These are phyloP conservation scores for Hirtodrosophila confusa DNA, from an alignment of 2,888 invertebrate genomes.

Conservation along the genomic window DNA sequence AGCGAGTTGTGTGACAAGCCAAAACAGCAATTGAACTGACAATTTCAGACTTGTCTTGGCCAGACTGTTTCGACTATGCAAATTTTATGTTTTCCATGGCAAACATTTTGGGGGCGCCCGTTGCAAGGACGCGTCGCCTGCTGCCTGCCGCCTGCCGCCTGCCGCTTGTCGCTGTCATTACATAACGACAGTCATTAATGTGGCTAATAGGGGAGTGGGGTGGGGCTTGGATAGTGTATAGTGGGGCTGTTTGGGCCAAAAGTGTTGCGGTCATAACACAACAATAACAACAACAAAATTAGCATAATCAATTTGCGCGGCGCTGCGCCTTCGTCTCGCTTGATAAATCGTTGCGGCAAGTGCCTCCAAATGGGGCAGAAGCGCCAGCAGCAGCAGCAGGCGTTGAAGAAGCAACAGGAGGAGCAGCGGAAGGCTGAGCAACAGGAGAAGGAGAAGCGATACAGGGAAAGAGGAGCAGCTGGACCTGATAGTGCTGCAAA, in stretches of 20 bases:
- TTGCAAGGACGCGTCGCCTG: slow-evolving; percentile 34
- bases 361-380: slow-evolving; percentile 39
- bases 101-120: slow-evolving; percentile 28
- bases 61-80: slow-evolving; percentile 58
- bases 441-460: background rate
- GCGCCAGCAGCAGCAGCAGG: slow-evolving; percentile 6
- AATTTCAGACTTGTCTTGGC: slow-evolving; percentile 52
- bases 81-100: slow-evolving; percentile 57
- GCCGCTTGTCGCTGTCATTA: slow-evolving; percentile 62
- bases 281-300: slow-evolving; percentile 50
- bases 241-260: slow-evolving; percentile 26
- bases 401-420: background rate
- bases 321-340: slow-evolving; percentile 62
- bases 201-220: slow-evolving; percentile 34
- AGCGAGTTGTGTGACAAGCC: slow-evolving; percentile 69
- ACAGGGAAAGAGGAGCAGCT: background rate
- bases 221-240: background rate
- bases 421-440: background rate
- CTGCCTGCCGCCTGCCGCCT: slow-evolving; percentile 34
- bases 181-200: slow-evolving; percentile 74
- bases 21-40: slow-evolving; percentile 43
- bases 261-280: slow-evolving; percentile 51
- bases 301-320: slow-evolving; percentile 74
- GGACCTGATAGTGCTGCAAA: background rate
- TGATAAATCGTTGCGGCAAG: slow-evolving; percentile 77